phyloP scores from a whole-genome alignment of 1,140 invertebrate species.

The Phortica variegata region DNA sequence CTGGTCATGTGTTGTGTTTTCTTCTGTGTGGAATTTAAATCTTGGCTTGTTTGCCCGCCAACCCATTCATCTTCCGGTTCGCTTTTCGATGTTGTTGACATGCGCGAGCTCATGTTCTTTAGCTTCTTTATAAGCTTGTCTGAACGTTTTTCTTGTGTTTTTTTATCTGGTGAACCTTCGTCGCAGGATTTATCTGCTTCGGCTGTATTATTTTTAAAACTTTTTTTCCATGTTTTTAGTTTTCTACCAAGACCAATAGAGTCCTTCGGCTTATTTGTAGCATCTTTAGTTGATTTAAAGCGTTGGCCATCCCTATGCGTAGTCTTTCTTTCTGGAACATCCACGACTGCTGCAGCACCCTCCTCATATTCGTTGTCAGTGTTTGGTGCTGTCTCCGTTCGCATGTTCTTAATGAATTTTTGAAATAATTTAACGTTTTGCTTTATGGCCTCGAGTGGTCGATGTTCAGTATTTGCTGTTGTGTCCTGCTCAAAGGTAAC shows the following conservation, averaged over 20 bases:
- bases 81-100: background rate
- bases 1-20: constrained; percentile 4
- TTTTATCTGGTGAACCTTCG: background rate
- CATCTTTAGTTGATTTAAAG: constrained; percentile 26
- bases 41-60: background rate
- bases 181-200: background rate
- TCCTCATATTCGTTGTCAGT: background rate
- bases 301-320: constrained; percentile 6
- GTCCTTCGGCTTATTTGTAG: background rate
- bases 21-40: background rate
- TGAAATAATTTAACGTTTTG: constrained; percentile 35
- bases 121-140: constrained; percentile 13
- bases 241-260: constrained; percentile 3
- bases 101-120: constrained; percentile 2
- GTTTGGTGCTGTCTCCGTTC: no score
- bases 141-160: background rate
- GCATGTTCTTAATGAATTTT: constrained; percentile 39
- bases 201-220: constrained; percentile 19
- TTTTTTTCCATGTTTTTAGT: constrained; percentile 38
- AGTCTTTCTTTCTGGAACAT: background rate
- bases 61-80: constrained; percentile 5
- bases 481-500: background rate
- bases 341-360: background rate
- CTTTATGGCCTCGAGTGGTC: constrained; percentile 14
- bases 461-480: background rate